phyloP scores from a whole-genome alignment of 2,113 vertebrate species.

The Nipponia nippon region DNA sequence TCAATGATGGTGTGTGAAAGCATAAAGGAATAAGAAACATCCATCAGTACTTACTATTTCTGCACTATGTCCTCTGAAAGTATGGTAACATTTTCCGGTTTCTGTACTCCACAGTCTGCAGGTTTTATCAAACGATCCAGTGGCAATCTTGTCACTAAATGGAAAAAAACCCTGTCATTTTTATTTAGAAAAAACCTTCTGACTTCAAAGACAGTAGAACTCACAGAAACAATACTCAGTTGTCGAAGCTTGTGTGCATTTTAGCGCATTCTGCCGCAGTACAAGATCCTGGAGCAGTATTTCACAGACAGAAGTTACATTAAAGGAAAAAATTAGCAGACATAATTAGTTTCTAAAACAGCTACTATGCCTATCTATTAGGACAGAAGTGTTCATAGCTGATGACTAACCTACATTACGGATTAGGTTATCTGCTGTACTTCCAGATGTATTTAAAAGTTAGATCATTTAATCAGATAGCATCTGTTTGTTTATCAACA shows the following conservation, averaged over 20 bases:
- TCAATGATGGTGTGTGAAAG: not conserved
- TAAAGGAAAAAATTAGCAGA: not conserved
- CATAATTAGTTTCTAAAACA: not conserved
- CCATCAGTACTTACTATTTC: slow-evolving; percentile 86
- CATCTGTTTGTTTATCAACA: not conserved
- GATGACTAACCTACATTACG: not conserved
- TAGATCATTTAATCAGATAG: not conserved
- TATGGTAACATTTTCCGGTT: slow-evolving; percentile 90
- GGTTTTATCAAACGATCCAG: slow-evolving; percentile 95
- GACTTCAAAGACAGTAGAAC: not conserved
- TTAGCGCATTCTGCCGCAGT: not conserved
- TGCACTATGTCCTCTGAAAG: slow-evolving; percentile 87
- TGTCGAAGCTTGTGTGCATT: not conserved
- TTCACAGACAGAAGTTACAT: not conserved
- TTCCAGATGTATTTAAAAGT: not conserved
- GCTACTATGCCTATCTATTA: not conserved
- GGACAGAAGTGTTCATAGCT: not conserved
- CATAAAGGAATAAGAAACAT: not conserved
- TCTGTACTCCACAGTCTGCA: slow-evolving; percentile 91
- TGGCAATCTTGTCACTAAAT: slow-evolving; percentile 93
- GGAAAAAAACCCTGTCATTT: not conserved
- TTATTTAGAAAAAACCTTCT: not conserved
- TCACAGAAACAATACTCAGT: not conserved
- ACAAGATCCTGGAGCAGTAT: not conserved
- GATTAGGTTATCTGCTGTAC: not conserved